phyloP scores from a whole-genome alignment of 2,797 vertebrate genomes.

The Galaxias olidus region DNA sequence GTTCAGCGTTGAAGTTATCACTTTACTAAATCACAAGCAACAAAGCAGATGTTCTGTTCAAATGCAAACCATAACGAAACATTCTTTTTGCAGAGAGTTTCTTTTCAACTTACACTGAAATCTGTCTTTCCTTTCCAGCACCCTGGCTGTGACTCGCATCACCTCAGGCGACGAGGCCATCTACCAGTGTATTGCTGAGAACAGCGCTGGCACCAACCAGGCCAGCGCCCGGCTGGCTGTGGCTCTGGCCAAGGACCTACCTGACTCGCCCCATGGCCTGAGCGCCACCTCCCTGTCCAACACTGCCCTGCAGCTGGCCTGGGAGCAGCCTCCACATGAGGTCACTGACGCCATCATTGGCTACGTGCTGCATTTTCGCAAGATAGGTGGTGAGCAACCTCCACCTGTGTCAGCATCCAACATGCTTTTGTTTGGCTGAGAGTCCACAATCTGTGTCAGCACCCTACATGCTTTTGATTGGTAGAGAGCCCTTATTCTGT shows the following conservation, averaged over 20 bases:
- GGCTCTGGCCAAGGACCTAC: conserved; percentile 48
- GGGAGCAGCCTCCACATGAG: conserved; percentile 44
- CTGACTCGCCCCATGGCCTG: conserved; percentile 44
- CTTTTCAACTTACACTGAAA: too few relatives aligned
- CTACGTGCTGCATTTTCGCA: conserved; percentile 58
- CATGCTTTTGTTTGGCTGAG: too few relatives aligned
- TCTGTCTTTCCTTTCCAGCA: conserved; percentile 32
- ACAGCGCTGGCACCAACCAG: conserved; percentile 60
- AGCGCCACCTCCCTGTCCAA: conserved; percentile 45
- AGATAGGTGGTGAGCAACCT: conserved; percentile 50
- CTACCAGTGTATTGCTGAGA: conserved; percentile 64
- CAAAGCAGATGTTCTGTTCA: too few relatives aligned
- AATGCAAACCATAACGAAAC: too few relatives aligned
- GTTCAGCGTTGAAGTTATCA: conserved; percentile 6
- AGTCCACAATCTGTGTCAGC: too few relatives aligned
- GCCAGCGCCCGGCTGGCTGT: conserved; percentile 63
- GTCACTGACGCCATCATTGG: conserved; percentile 59
- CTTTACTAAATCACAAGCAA: too few relatives aligned
- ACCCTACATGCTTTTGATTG: too few relatives aligned
- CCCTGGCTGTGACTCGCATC: conserved; percentile 53
- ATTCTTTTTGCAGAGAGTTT: too few relatives aligned
- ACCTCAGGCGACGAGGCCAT: conserved; percentile 59
- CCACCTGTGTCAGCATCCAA: too few relatives aligned
- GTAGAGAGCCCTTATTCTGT: too few relatives aligned
- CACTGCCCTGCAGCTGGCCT: conserved; percentile 52